Conservation (phyloP, 2,113 vertebrate species). For the Tenrec ecaudatus region DNA sequence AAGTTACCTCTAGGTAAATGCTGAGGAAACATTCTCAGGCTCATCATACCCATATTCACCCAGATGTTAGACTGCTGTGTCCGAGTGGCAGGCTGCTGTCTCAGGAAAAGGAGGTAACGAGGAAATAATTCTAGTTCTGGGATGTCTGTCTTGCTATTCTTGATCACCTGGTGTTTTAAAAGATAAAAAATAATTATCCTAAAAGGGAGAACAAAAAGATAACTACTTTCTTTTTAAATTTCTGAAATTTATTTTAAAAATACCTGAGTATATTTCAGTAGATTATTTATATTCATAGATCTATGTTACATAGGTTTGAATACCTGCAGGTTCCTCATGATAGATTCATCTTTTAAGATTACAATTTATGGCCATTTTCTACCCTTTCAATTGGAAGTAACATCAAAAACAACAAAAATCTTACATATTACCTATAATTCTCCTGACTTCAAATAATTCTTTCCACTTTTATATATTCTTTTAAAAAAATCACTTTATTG, state of each 20-base stretch:
- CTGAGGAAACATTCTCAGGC: conserved; percentile 98
- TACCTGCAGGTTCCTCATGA: not conserved
- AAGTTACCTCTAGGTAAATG: conserved; percentile 98
- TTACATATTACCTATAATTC: not conserved
- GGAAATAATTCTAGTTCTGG: conserved; percentile 96
- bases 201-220: conserved; percentile 43
- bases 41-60: conserved; percentile 99
- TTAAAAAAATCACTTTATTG: too few relatives aligned
- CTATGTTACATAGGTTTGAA: conserved; percentile 44
- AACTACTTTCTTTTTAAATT: conserved; percentile 33
- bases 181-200: conserved; percentile 55
- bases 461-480: conserved; percentile 22
- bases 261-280: not conserved
- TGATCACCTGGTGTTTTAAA: conserved; percentile 90
- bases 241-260: conserved; percentile 51
- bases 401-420: conserved; percentile 3
- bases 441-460: not conserved
- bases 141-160: conserved; percentile 89
- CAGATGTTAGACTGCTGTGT: conserved; percentile 99
- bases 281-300: conserved; percentile 5
- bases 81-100: conserved; percentile 96
- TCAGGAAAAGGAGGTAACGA: conserved; percentile 96
- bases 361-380: conserved; percentile 18
- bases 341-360: conserved; percentile 46
- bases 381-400: conserved; percentile 53